Base-by-base conservation (phyloP, 2,888 invertebrate genomes). In the Phengaris arion region DNA sequence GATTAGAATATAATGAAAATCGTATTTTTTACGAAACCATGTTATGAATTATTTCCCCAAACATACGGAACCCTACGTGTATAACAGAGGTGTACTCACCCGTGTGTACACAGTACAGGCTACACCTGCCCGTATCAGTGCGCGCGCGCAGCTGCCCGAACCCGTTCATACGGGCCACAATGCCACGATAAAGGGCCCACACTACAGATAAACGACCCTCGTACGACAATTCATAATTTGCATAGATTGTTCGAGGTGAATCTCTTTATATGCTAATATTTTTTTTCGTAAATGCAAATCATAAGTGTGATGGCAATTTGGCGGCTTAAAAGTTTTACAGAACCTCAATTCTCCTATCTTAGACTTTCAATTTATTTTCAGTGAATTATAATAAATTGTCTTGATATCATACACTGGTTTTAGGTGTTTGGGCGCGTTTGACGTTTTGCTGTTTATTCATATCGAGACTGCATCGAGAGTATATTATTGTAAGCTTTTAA, bases 61-160 rank as follows among this genome's bases (percentile, higher is more conserved):
- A 6, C 12, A 64, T 52, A 52, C 72, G 72, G 72, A 54, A 72
- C 72, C 52, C 52, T 72, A 35, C 12, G 5, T 7, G n/a, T 4
- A 12, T 35, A 35, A 0, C 22, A 35, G 64, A 64, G 64, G 64
- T 64, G 59, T 35, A 64, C 35, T 64, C 64, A 64, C 64, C 64
- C 64, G 35, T 64, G 70, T 10, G 70, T 10, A 13, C 75, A 81
- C 35, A 35, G 35, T 35, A 35, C 35, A 35, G 4, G 35, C 35
- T 85, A 83, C 90, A 89, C 90, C 89, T 90, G 90, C 89, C 87
- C 85, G 83, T 86, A 89, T 88, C 88, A 86, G 85, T 82, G 83
- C 83, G 77, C 77, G 78, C 79, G 76, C 77, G 87, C 89, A 89
- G 89, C 89, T 89, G 89, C 87, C 52, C 13, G 75, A 77, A 76